phyloP scores from a whole-genome alignment of 2,888 invertebrate genomes.

The Caenorhabditis angaria region DNA sequence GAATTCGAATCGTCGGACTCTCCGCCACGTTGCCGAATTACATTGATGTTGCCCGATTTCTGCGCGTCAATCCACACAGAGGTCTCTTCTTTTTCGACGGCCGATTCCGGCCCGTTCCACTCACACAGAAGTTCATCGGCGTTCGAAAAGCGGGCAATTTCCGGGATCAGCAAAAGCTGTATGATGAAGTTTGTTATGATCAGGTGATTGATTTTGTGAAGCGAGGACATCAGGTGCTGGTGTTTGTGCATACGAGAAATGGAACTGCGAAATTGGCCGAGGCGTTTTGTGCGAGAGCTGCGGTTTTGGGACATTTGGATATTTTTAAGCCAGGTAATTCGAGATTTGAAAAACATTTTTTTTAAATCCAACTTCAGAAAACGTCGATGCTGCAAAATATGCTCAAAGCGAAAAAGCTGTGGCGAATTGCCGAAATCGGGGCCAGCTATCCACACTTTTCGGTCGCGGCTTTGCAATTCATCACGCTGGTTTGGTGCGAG shows the following conservation, averaged over 20 bases:
- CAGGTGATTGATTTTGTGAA: conserved; percentile 87
- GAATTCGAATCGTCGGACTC: conserved; percentile 87
- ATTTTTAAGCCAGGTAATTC: neutral
- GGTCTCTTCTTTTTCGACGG: conserved; percentile 78
- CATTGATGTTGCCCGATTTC: conserved; percentile 90
- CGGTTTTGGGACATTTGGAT: conserved; percentile 61
- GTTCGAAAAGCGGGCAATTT: conserved; percentile 46
- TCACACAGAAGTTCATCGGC: conserved; percentile 68
- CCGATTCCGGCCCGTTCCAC: conserved; percentile 86
- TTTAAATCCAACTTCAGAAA: conserved; percentile 56
- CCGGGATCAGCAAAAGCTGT: conserved; percentile 43
- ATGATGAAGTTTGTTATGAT: conserved; percentile 81
- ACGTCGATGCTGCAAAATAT: conserved; percentile 43
- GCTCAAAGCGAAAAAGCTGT: conserved; percentile 55
- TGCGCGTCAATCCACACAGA: conserved; percentile 88
- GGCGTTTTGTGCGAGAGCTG: conserved; percentile 84
- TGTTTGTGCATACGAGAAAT: conserved; percentile 94
- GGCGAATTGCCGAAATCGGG: conserved; percentile 45
- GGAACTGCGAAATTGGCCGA: conserved; percentile 90
- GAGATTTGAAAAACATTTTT: conserved; percentile 47
- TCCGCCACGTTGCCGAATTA: conserved; percentile 97
- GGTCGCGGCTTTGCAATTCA: conserved; percentile 89
- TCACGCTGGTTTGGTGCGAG: conserved; percentile 92
- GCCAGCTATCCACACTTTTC: conserved; percentile 82
- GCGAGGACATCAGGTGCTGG: conserved; percentile 84